Evolutionary conservation across 2,113 vertebrate species (phyloP), one percentile per base, ranked within the genome.

Genomic region (Anguilla rostrata): DNA sequence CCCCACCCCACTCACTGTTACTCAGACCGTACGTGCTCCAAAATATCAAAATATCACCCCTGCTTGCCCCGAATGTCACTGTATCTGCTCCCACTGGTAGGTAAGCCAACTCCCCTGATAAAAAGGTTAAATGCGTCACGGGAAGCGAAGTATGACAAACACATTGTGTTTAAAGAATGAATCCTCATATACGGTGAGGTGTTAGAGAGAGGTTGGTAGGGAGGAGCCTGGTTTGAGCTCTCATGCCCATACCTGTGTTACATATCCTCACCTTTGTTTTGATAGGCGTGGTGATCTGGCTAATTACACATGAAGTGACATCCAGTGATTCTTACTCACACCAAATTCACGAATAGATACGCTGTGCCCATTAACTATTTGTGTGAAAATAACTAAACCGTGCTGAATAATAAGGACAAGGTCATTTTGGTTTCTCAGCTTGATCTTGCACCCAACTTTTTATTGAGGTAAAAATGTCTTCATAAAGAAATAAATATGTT

Each of bases 251-350:
- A 63, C 60, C 60, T 63, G 60, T 63, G 18, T 22, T 63, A 20
- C 60, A 63, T 63, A 26, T 20, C 60, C 60, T 63, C 18, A 5
- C 75, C 7, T 78, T 49, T 82, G 41, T 41, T 46, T 26, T 20
- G 39, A 39, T 40, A 11, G 83, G 60, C 29, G 43, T 53, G 83
- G 75, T 39, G 43, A 40, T 26, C 75, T 22, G 41, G 29, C 75
- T 85, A 41, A 85, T 85, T 85, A 78, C 29, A 46, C 46, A 2
- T 78, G 75, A 85, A 85, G 66, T 71, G n/a, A 39, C 71, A 85
- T 41, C 75, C 75, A 2, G 1, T 39, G 11, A 12, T 57, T 78
- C 66, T 39, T 56, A 39, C 84, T 85, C 84, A 78, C 84, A 78
- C 84, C 43, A 43, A 60, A 60, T 14, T 60, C 60, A 63, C 26